Evolutionary conservation across 2,113 vertebrate genomes (phyloP).

Genomic region (Pomatostomus ruficeps): DNA sequence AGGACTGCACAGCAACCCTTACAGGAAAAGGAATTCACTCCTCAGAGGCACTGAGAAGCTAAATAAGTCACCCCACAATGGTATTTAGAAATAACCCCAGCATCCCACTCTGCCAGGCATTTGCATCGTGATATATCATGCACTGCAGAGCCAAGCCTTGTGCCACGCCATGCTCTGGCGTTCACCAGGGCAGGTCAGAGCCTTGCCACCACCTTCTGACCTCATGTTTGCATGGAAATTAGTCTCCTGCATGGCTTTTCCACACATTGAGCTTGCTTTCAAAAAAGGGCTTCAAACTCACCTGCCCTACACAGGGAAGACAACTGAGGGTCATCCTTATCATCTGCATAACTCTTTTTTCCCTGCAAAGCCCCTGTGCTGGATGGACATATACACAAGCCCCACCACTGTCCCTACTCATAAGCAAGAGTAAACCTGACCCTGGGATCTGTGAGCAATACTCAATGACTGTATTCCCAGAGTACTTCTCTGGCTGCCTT

Average conservation of each 20-base stretch:
- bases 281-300: background rate
- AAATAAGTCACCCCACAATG: background rate
- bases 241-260: background rate
- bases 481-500: background rate
- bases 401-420: background rate
- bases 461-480: background rate
- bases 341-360: background rate
- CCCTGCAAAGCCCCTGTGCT: background rate
- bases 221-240: background rate
- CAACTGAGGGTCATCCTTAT: background rate
- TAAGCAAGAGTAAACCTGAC: background rate
- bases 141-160: background rate
- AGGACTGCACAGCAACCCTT: background rate
- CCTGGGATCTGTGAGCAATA: background rate
- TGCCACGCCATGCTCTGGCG: background rate
- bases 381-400: rapidly evolving
- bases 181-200: background rate
- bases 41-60: background rate
- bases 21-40: background rate
- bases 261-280: background rate
- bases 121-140: background rate
- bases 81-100: background rate
- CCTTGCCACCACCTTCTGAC: background rate
- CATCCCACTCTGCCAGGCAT: background rate
- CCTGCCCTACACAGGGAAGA: background rate